Base-by-base conservation (phyloP, 2,888 invertebrate species). In the Macrosoma leucophasiata region DNA sequence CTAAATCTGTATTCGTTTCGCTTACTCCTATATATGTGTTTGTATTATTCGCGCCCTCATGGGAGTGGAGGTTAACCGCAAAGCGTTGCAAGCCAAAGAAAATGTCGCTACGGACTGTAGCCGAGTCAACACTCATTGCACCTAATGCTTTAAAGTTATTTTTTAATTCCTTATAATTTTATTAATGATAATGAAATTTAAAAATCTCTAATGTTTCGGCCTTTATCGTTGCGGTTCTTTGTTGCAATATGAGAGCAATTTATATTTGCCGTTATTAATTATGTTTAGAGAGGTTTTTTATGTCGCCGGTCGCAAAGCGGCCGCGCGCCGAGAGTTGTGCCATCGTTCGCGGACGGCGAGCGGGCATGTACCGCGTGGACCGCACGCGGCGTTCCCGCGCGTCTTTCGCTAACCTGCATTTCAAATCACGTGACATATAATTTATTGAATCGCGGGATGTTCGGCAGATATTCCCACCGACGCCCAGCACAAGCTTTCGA, bases 251-350 rank as follows among this genome's bases (percentile, higher is more conserved):
- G 64, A 66, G 55, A 65, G 66, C 67, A 56, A 59, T 67, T 70
- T 78, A 71, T 75, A 70, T 69, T 68, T 67, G 72, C 73, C 76
- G 77, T 79, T 77, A 68, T 74, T 71, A 72, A 74, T 70, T 75
- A 50, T 68, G 60, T 68, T 60, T 71, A 60, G 48, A 63, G 60
- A 60, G 55, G 59, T 58, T 52, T 54, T 58, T 66, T 62, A 59
- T 60, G 54, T 55, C 58, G 59, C 50, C 59, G 65, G 68, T 66
- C 70, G 79, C 77, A 51, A 46, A 73, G 79, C 76, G 73, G 62
- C 59, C 55, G 58, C 31, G 62, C 46, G 59, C 44, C 52, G 58
- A 53, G 46, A 58, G 56, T 62, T 67, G 79, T 79, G 79, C 79
- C 79, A 79, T 79, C 56, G 47, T 48, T 34, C 40, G 50, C 56